Percentiles rank a stretch among this genome's conserved stretches.
These are phyloP conservation scores for Allolobophora icterica DNA, from an alignment of 2,888 invertebrate genomes.

Conservation along the genomic window DNA sequence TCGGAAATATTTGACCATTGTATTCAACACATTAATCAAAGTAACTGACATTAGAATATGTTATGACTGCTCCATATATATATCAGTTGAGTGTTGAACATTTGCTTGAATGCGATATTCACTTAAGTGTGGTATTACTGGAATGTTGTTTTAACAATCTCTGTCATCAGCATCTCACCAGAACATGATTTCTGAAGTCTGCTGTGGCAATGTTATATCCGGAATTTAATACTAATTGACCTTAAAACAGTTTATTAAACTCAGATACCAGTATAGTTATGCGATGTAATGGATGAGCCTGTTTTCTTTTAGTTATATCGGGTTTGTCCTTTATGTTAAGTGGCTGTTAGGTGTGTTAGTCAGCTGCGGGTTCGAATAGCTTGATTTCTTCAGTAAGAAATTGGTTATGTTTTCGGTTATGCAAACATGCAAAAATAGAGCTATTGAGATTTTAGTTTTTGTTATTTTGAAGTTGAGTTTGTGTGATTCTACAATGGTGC, in stretches of 20 bases:
- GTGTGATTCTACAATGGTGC: not conserved
- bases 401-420: not conserved
- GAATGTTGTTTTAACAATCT: not conserved
- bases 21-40: not conserved
- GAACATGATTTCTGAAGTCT: too few species aligned
- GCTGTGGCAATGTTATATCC: not conserved
- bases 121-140: too few species aligned
- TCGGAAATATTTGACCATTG: not conserved
- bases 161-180: too few species aligned
- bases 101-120: too few species aligned
- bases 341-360: not conserved
- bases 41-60: not conserved
- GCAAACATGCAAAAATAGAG: not conserved
- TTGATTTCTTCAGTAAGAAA: not conserved
- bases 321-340: not conserved
- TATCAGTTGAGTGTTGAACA: too few species aligned
- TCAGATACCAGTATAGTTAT: not conserved
- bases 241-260: not conserved
- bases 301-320: not conserved
- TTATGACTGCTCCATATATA: not conserved
- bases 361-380: not conserved
- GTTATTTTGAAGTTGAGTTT: not conserved
- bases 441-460: not conserved
- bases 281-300: not conserved
- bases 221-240: not conserved